phyloP scores from a whole-genome alignment of 2,113 vertebrate species.

The Rhizomys pruinosus region DNA sequence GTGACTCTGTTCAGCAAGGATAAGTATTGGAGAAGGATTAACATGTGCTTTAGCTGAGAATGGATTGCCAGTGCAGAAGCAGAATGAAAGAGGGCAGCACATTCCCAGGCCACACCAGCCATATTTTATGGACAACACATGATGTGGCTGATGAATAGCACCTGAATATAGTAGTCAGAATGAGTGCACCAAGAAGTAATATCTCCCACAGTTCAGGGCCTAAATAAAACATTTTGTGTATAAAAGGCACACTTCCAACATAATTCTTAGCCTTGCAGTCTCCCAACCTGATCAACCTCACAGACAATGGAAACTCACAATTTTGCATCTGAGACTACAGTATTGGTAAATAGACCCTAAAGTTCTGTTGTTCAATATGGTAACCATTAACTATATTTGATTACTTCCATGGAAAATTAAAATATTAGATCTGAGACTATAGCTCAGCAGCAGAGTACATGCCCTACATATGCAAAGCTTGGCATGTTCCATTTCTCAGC shows the following conservation, averaged over 20 bases:
- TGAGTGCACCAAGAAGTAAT: background rate
- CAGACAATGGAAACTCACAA: background rate
- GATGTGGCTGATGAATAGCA: background rate
- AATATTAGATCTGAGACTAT: background rate
- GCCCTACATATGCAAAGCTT: background rate
- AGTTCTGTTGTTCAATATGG: background rate
- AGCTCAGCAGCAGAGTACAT: background rate
- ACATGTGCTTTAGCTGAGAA: background rate
- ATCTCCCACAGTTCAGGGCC: background rate
- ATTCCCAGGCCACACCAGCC: background rate
- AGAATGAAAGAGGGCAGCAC: constrained; percentile 15
- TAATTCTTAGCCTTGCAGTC: background rate
- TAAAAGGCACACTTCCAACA: background rate
- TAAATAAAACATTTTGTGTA: background rate
- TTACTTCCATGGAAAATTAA: constrained; percentile 1
- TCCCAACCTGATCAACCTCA: background rate
- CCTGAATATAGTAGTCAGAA: background rate
- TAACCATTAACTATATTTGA: background rate
- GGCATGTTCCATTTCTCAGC: background rate
- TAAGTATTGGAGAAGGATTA: background rate
- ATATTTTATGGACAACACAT: background rate
- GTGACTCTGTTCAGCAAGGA: background rate
- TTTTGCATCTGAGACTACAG: background rate
- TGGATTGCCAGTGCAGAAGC: background rate
- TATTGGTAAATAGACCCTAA: background rate